Percentiles rank a stretch among this genome's conserved stretches.
phyloP scores from a whole-genome alignment of 2,113 vertebrate genomes.

The Conger conger region DNA sequence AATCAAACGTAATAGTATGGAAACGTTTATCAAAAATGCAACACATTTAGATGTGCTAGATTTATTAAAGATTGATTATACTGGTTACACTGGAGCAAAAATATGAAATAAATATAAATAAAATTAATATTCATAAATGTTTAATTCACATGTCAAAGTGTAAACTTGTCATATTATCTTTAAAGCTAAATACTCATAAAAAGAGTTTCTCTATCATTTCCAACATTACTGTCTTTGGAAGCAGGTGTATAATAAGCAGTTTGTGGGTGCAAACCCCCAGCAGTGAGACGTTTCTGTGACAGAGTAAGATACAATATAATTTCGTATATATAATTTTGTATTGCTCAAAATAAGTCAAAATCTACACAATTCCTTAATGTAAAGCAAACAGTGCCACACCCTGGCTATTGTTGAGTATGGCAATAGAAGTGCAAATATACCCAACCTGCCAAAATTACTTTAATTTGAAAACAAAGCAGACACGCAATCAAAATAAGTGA shows the following conservation, averaged over 20 bases:
- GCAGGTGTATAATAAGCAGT: background rate
- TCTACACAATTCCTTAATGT: no score
- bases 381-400: no score
- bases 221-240: background rate
- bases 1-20: background rate
- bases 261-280: background rate
- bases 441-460: background rate
- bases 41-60: background rate
- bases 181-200: background rate
- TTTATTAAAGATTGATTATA: background rate
- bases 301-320: background rate
- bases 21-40: background rate
- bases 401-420: no score
- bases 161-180: background rate
- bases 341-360: no score
- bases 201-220: background rate
- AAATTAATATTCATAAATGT: background rate
- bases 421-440: no score
- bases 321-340: background rate
- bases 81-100: background rate
- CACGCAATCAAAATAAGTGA: no score
- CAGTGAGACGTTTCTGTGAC: background rate
- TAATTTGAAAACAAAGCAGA: background rate
- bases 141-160: background rate
- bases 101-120: background rate